phyloP scores from a whole-genome alignment of 1,140 invertebrate genomes.

The Drosophila erecta region DNA sequence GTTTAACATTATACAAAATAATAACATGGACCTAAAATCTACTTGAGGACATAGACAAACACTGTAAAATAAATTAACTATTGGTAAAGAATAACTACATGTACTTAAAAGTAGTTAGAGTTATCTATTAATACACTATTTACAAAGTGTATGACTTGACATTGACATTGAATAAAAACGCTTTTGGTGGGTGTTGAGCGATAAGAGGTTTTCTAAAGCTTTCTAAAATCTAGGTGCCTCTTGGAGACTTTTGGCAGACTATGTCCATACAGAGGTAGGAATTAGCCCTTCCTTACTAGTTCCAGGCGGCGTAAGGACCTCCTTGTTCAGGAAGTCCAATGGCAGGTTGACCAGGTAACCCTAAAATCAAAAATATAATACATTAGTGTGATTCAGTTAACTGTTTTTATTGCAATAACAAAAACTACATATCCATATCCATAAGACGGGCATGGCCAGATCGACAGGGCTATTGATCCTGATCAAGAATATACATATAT shows the following conservation, averaged over 20 bases:
- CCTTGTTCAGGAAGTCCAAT: constrained; percentile 93
- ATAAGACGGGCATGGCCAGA: too few species aligned
- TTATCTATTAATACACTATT: constrained; percentile 24
- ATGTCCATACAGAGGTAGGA: constrained; percentile 92
- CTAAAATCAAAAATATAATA: constrained; percentile 83
- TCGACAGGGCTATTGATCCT: too few species aligned
- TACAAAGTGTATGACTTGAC: constrained; percentile 49
- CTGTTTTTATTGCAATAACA: too few species aligned
- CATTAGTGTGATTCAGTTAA: not conserved
- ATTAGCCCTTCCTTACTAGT: constrained; percentile 93
- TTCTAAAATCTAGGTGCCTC: constrained; percentile 43
- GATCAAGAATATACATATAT: too few species aligned
- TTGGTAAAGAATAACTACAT: constrained; percentile 29
- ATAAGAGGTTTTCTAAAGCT: constrained; percentile 7
- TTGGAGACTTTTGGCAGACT: constrained; percentile 65
- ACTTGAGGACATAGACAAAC: constrained; percentile 53
- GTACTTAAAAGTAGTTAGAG: constrained; percentile 18
- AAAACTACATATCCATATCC: too few species aligned
- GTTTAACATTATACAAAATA: constrained; percentile 56
- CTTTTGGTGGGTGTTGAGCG: constrained; percentile 65
- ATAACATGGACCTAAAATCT: constrained; percentile 44
- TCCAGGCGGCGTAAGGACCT: constrained; percentile 91
- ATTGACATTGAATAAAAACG: constrained; percentile 52
- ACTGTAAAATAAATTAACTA: constrained; percentile 70
- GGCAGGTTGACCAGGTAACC: constrained; percentile 95